phyloP scores from a whole-genome alignment of 1,140 invertebrate genomes.

The Chionoecetes opilio region DNA sequence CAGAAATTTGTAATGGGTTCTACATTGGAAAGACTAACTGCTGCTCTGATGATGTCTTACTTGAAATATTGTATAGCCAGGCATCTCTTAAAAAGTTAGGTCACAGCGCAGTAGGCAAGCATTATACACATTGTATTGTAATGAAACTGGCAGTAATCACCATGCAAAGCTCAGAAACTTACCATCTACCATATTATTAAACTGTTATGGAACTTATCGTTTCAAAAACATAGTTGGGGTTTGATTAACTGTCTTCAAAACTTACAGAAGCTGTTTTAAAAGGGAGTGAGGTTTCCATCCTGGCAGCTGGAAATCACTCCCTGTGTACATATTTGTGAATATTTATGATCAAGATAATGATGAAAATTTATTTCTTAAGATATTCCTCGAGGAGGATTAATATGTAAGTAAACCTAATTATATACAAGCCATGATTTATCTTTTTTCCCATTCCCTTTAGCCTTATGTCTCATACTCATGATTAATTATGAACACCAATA shows the following conservation, averaged over 20 bases:
- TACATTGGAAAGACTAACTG: not conserved
- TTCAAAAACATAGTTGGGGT: not conserved
- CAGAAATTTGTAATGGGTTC: not conserved
- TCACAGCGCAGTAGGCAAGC: not conserved
- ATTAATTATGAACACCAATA: no score
- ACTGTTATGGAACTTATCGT: not conserved
- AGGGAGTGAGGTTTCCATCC: not conserved
- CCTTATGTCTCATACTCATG: not conserved
- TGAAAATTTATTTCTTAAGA: not conserved
- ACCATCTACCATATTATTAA: not conserved
- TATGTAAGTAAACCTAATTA: not conserved
- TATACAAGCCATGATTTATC: not conserved
- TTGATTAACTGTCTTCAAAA: not conserved
- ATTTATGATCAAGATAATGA: not conserved
- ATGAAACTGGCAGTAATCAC: not conserved
- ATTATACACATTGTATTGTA: not conserved
- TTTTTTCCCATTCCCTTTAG: not conserved
- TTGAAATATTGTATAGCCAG: not conserved
- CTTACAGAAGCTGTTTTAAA: not conserved
- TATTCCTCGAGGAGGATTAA: not conserved
- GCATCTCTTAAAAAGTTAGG: not conserved
- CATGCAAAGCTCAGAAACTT: not conserved
- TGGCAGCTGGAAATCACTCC: not conserved
- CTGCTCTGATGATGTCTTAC: not conserved
- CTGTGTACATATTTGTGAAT: conserved; percentile 4